A percentile compares a stretch with the other conserved stretches of the same genome.
These are phyloP conservation scores for Balanococcus diminutus DNA, from an alignment of 2,888 invertebrate species.

Conservation along the genomic window DNA sequence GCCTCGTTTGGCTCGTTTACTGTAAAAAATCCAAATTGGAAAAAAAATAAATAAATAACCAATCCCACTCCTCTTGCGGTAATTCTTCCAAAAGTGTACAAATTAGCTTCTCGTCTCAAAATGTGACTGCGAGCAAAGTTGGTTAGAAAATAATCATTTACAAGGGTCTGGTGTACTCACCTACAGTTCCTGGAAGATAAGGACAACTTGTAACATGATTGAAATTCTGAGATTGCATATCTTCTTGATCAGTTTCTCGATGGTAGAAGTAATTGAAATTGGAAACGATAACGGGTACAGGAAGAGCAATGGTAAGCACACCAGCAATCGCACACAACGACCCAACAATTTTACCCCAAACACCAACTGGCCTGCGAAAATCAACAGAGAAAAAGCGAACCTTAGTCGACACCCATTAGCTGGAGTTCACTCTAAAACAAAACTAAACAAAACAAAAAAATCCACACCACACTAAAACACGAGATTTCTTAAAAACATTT, in stretches of 20 bases:
- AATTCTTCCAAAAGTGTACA: no score
- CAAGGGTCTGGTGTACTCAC: no score
- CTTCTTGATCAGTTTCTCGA: constrained; percentile 98
- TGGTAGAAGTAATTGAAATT: constrained; percentile 99
- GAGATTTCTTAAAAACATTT: not conserved
- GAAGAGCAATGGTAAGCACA: constrained; percentile 97
- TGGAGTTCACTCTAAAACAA: not conserved
- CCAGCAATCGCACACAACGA: constrained; percentile 99
- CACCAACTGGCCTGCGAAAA: constrained; percentile 88
- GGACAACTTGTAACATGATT: constrained; percentile 97
- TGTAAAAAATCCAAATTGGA: no score
- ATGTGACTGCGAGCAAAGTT: no score
- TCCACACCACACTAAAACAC: constrained; percentile 21
- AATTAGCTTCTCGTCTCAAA: no score
- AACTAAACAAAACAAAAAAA: constrained; percentile 31
- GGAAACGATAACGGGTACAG: constrained; percentile 99
- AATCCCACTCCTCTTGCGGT: no score
- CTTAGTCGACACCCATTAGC: not conserved
- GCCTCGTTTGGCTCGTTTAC: no score
- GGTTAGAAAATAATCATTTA: no score
- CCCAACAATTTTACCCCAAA: constrained; percentile 99
- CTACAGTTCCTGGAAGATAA: constrained; percentile 92
- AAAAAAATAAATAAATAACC: no score
- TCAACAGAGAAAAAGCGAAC: not conserved
- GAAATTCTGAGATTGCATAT: constrained; percentile 98